Conservation (phyloP, 2,113 vertebrate genomes). For the Perccottus glenii region DNA sequence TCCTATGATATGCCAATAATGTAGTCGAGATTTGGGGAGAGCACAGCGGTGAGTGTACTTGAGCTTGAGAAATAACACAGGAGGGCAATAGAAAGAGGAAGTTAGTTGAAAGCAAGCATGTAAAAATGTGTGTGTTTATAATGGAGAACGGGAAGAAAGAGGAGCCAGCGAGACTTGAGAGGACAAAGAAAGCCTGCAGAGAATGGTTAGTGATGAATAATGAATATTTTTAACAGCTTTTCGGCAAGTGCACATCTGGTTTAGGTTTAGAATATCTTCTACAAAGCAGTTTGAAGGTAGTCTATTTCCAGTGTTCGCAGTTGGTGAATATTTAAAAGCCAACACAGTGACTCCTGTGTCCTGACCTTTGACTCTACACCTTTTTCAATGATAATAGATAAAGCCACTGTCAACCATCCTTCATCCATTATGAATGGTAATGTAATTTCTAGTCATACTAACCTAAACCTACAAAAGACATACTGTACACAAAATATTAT, state of each 20-base stretch:
- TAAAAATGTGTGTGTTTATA: slow-evolving; percentile 11
- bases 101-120: not conserved
- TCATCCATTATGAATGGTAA: no score
- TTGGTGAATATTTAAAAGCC: slow-evolving; percentile 56
- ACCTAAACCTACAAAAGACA: no score
- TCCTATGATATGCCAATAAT: slow-evolving; percentile 26
- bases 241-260: slow-evolving; percentile 45
- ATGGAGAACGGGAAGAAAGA: slow-evolving; percentile 1
- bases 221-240: slow-evolving; percentile 49
- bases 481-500: no score
- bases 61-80: slow-evolving; percentile 4
- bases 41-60: not conserved
- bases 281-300: slow-evolving; percentile 47
- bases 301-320: slow-evolving; percentile 46
- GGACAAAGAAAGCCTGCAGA: slow-evolving; percentile 47
- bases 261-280: slow-evolving; percentile 58
- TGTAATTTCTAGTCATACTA: no score
- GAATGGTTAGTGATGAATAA: slow-evolving; percentile 58
- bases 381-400: not conserved
- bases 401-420: not conserved
- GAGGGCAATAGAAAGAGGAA: not conserved
- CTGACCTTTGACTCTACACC: slow-evolving; percentile 37
- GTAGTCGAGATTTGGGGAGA: slow-evolving; percentile 3
- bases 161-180: slow-evolving; percentile 17
- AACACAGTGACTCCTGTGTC: slow-evolving; percentile 30